These are phyloP conservation scores for Sternotherus odoratus DNA, from an alignment of 2,797 vertebrate species.

Conservation along the genomic window DNA sequence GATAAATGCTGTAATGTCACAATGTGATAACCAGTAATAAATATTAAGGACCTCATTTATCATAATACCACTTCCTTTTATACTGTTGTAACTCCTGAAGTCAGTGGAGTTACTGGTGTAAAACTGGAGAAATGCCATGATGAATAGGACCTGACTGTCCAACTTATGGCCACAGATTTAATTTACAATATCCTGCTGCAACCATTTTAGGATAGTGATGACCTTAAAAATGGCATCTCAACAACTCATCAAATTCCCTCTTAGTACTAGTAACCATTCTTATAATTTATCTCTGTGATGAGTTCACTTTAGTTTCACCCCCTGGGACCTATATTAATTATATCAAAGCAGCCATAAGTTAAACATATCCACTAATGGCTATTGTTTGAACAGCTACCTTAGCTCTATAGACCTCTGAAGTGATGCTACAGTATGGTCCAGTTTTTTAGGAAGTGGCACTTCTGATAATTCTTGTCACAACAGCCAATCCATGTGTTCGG, in stretches of 20 bases:
- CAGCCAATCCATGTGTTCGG: background rate
- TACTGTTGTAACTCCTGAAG: background rate
- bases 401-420: background rate
- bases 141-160: background rate
- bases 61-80: background rate
- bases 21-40: background rate
- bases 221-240: background rate
- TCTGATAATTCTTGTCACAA: background rate
- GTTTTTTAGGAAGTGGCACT: background rate
- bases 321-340: background rate
- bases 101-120: background rate
- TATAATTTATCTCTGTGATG: background rate
- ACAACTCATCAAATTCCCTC: background rate
- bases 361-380: background rate
- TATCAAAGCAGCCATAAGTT: background rate
- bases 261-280: background rate
- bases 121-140: background rate
- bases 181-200: background rate
- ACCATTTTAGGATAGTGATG: background rate
- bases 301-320: background rate
- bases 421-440: background rate
- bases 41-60: background rate
- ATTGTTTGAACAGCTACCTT: background rate
- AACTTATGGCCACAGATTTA: background rate
- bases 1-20: fast-evolving